Evolutionary conservation across 2,888 invertebrate genomes (phyloP), one percentile per base, ranked within the genome.

Genomic region (Zhuqinia jingwanae): DNA sequence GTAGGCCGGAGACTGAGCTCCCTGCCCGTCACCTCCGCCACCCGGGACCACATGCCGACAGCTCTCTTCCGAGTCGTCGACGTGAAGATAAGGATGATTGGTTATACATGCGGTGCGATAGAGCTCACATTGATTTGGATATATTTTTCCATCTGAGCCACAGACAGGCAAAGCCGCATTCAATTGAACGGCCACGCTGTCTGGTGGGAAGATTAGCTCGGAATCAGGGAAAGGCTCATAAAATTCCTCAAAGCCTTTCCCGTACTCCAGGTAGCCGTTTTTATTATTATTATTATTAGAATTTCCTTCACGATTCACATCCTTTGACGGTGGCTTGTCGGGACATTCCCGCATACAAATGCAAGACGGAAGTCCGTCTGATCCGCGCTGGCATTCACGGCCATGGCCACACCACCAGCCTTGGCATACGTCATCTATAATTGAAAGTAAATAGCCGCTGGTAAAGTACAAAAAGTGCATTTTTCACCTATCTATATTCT

Each of bases 391-490:
- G 78, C 90, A 90, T 88, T 90, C 90, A 63, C 89, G 87, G 63
- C 90, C 90, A 77, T 88, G 89, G 17, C 90, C 90, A 82, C 90
- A 90, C 87, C 87, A 89, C 88, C 88, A 89, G 11, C 89, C 89
- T 76, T 86, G 75, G 77, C 89, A 89, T 20, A 88, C 87, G 70
- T 82, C 88, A 80, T 79, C 85, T 85, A 70, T 84, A 77, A 83
- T 82, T 82, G 82, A 82, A 82, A 82, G 82, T 47, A 82, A 82
- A 82, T 75, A 82, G 82, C 82, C 82, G 20, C n/a, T 45, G 45
- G 80, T 68, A 17, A 36, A 63, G 30, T 42, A 3, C 2, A 58
- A 77, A 42, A 42, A 30, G 20, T 79, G 65, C 63, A 79, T 50
- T 50, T 65, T 63, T 27, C 11, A n/a, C n/a, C n/a, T n/a, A n/a